These are phyloP conservation scores for Entomyzon cyanotis DNA, from an alignment of 2,113 vertebrate genomes.

Conservation along the genomic window DNA sequence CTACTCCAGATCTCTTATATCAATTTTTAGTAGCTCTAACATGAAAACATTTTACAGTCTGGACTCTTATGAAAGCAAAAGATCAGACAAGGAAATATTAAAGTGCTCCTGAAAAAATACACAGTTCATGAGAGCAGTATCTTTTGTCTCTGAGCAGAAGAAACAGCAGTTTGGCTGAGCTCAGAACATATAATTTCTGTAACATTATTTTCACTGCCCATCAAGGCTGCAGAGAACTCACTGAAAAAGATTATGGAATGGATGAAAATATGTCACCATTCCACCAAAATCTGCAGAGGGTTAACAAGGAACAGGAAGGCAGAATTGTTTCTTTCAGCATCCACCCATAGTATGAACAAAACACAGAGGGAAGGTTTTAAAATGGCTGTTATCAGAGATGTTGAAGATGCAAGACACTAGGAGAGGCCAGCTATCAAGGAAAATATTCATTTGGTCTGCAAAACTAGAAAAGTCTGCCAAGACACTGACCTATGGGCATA, in stretches of 20 bases:
- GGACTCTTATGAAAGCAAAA: neutral
- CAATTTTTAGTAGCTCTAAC: neutral
- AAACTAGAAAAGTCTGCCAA: neutral
- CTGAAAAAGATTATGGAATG: neutral
- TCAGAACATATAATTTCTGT: neutral
- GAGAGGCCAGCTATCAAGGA: neutral
- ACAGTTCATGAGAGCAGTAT: neutral
- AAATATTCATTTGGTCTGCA: neutral
- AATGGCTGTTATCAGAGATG: neutral
- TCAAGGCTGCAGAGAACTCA: neutral
- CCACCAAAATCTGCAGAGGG: neutral
- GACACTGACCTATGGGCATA: neutral
- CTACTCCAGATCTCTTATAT: neutral
- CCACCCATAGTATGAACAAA: neutral
- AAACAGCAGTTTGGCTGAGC: neutral
- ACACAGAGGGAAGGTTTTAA: neutral
- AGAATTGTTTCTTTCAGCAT: neutral
- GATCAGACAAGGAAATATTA: neutral
- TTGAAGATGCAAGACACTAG: neutral
- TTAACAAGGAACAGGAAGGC: neutral
- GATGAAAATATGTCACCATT: neutral
- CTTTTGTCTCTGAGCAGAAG: neutral
- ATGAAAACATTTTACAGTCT: neutral
- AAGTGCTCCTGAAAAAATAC: neutral
- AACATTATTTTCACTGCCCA: neutral